A percentile compares a stretch with the other conserved stretches of the same genome.
Conservation (phyloP, 2,113 vertebrate genomes). For the Sisor rabdophorus region DNA sequence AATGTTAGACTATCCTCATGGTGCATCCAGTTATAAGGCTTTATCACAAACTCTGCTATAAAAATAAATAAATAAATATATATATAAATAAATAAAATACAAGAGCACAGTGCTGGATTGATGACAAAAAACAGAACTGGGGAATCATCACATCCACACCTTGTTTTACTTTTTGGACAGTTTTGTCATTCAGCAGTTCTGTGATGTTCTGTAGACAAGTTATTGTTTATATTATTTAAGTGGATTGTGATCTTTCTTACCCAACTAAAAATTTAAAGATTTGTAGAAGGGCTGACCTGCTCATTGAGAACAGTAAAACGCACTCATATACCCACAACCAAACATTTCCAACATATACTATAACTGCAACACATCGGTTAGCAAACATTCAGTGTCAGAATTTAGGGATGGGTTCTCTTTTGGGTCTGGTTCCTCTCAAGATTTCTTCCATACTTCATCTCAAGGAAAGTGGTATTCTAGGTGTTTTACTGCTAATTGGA, state of each 20-base stretch:
- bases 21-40: slow-evolving; percentile 42
- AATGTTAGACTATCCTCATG: slow-evolving; percentile 43
- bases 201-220: neutral
- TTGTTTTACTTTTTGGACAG: slow-evolving; percentile 33
- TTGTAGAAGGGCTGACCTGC: slow-evolving; percentile 20
- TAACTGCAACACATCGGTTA: no score
- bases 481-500: no score
- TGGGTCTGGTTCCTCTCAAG: no score
- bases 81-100: neutral
- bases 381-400: no score
- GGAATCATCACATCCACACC: slow-evolving; percentile 33
- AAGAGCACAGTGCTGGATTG: neutral
- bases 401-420: no score
- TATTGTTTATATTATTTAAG: slow-evolving; percentile 12
- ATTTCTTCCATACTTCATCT: neutral
- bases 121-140: slow-evolving; percentile 25
- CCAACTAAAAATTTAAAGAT: neutral
- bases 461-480: no score
- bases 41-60: slow-evolving; percentile 38
- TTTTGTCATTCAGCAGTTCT: slow-evolving; percentile 19
- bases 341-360: no score
- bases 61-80: slow-evolving; percentile 8
- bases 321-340: neutral
- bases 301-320: slow-evolving; percentile 18
- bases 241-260: slow-evolving; percentile 33